A percentile compares a stretch with the other conserved stretches of the same genome.
phyloP scores from a whole-genome alignment of 2,888 invertebrate genomes.

The Acleris emargana region DNA sequence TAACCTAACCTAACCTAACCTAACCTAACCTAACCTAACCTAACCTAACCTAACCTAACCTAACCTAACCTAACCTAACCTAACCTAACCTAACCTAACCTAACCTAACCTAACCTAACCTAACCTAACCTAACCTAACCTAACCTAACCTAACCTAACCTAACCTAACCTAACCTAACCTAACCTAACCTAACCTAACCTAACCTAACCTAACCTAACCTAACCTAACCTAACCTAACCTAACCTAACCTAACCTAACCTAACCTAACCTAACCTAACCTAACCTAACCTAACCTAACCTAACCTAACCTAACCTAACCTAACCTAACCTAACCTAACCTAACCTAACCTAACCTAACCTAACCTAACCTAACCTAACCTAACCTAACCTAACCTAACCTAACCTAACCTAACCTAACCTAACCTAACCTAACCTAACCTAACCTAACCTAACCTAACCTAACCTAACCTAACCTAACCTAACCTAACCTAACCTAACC shows the following conservation, averaged over 20 bases:
- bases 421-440: conserved; percentile 22
- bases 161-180: conserved; percentile 28
- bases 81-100: conserved; percentile 31
- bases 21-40: conserved; percentile 25
- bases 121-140: conserved; percentile 30
- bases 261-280: conserved; percentile 28
- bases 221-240: conserved; percentile 28
- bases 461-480: too few relatives aligned
- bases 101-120: conserved; percentile 30
- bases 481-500: too few relatives aligned
- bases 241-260: conserved; percentile 25
- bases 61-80: conserved; percentile 19
- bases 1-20: conserved; percentile 29
- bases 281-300: conserved; percentile 28
- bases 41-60: conserved; percentile 25
- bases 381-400: conserved; percentile 24
- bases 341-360: conserved; percentile 28
- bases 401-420: conserved; percentile 2
- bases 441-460: too few relatives aligned
- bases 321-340: conserved; percentile 28
- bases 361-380: conserved; percentile 26
- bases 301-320: conserved; percentile 28
- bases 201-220: conserved; percentile 28
- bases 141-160: conserved; percentile 29
- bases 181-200: conserved; percentile 28